These are phyloP conservation scores for Enteromius viviparus DNA, from an alignment of 2,797 vertebrate species.

Conservation along the genomic window DNA sequence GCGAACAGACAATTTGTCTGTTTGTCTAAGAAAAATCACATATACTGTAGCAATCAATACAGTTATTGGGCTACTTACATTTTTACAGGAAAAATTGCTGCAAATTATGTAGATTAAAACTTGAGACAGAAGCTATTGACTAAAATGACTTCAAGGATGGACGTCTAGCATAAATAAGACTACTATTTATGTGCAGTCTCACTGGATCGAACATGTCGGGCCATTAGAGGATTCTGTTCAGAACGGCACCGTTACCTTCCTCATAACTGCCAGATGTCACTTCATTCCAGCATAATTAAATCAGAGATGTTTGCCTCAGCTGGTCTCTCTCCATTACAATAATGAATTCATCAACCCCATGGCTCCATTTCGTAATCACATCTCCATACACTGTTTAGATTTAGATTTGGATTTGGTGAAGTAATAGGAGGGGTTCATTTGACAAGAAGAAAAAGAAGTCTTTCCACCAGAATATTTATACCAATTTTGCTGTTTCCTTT, in stretches of 20 bases:
- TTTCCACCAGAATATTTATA: not conserved
- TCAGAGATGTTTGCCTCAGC: conserved; percentile 61
- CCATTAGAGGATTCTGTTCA: conserved; percentile 60
- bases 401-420: conserved; percentile 1
- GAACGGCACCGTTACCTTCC: conserved; percentile 51
- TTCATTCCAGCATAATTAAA: conserved; percentile 61
- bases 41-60: not conserved
- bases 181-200: conserved; percentile 57
- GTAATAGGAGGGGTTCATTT: not conserved
- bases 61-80: not conserved
- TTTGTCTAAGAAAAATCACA: not conserved
- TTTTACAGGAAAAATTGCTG: not conserved
- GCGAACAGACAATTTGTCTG: not conserved
- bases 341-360: conserved; percentile 61
- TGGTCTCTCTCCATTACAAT: conserved; percentile 56
- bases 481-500: not conserved
- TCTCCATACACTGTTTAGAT: conserved; percentile 12
- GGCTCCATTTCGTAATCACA: conserved; percentile 34
- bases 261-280: conserved; percentile 61
- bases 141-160: conserved; percentile 5
- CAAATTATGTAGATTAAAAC: not conserved
- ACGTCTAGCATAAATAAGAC: not conserved
- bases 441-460: not conserved
- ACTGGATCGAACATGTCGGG: conserved; percentile 47
- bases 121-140: not conserved